Conservation (phyloP, 2,113 vertebrate species). For the Indri indri region DNA sequence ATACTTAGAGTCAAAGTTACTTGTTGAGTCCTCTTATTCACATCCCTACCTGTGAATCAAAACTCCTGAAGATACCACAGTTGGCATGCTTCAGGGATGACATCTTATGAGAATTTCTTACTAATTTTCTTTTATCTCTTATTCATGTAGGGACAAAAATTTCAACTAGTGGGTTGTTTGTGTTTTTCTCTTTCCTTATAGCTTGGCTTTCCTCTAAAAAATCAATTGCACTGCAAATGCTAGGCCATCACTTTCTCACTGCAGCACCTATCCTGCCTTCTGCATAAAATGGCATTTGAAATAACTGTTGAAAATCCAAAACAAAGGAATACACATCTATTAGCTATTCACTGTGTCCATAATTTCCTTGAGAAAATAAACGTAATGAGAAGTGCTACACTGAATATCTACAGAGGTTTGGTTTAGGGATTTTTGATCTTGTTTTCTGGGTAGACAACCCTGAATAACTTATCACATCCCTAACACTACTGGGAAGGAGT, state of each 20-base stretch:
- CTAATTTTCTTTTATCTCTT: conserved; percentile 28
- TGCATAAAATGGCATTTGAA: neutral
- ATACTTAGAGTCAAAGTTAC: neutral
- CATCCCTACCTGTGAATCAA: neutral
- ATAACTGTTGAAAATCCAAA: neutral
- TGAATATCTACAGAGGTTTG: neutral
- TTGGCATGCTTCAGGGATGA: neutral
- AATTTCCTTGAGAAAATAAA: neutral
- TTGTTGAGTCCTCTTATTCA: neutral
- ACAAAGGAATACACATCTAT: neutral
- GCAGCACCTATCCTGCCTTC: neutral
- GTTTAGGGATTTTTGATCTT: conserved; percentile 29
- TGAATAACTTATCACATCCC: neutral
- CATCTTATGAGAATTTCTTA: neutral
- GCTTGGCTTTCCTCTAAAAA: conserved; percentile 37
- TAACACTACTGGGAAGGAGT: neutral
- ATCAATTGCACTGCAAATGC: neutral
- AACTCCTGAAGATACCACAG: neutral
- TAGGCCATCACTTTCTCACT: neutral
- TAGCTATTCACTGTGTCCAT: neutral
- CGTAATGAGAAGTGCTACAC: neutral
- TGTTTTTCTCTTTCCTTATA: neutral
- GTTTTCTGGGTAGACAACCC: neutral
- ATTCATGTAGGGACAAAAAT: neutral
- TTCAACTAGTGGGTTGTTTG: neutral